These are phyloP conservation scores for Melospiza melodia DNA, from an alignment of 2,113 vertebrate species.

Conservation along the genomic window DNA sequence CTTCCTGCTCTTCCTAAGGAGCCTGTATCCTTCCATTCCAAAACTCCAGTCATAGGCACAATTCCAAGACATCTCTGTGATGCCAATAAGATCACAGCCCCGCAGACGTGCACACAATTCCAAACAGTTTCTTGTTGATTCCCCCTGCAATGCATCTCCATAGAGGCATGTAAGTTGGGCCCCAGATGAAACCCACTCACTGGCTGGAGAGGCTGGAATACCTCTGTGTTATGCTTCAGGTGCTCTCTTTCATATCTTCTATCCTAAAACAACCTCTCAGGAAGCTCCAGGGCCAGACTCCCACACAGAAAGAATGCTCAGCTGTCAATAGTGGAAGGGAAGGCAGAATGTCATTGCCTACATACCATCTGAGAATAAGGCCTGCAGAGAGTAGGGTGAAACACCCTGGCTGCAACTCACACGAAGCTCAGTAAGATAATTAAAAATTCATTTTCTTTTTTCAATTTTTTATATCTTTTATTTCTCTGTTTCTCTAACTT, in stretches of 20 bases:
- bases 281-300: not conserved
- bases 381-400: not conserved
- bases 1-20: not conserved
- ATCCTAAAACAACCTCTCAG: not conserved
- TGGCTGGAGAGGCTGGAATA: not conserved
- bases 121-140: not conserved
- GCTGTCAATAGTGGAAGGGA: not conserved
- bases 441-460: not conserved
- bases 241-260: not conserved
- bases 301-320: not conserved
- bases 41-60: not conserved
- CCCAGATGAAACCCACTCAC: fast-evolving
- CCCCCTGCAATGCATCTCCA: not conserved
- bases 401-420: not conserved
- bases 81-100: not conserved
- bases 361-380: not conserved
- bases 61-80: not conserved
- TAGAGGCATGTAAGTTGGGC: not conserved
- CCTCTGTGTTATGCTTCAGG: not conserved
- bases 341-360: not conserved
- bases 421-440: not conserved
- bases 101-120: not conserved
- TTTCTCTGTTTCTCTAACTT: not conserved
- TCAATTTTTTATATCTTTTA: not conserved
- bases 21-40: not conserved